Base-by-base conservation (phyloP, 2,888 invertebrate genomes). In the Syritta pipiens region DNA sequence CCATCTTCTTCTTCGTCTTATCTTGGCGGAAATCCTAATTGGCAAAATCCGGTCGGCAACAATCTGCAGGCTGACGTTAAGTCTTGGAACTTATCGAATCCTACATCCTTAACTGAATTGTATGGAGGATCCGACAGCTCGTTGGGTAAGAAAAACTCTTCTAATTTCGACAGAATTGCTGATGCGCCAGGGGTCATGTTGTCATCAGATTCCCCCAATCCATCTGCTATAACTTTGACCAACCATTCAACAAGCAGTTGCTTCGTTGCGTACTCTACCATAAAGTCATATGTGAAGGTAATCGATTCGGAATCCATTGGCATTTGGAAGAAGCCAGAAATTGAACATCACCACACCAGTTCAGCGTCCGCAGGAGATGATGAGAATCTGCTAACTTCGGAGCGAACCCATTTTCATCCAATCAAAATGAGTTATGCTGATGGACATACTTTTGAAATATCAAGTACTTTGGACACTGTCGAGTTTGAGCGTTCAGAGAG, bases 381-480 rank as follows among this genome's bases (percentile, higher is more conserved):
- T 42, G 95, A 95, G 85, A 94, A 95, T 88, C 89, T 95, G 82
- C 90, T 95, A 77, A 94, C 93, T 12, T 94, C 96, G 4, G 91
- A 93, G 81, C 92, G 93, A 81, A 96, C 95, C 69, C 96, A 96
- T 89, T 96, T 96, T 90, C 92, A 93, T 82, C 96, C 96, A 10
- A 96, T 96, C 83, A 91, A 92, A 83, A 91, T 91, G 83, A 85
- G 84, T 68, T 91, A 91, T 86, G 92, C 90, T 24, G 94, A 95
- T 88, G 95, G 95, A 51, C 92, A 93, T 83, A 93, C 93, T 10
- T 95, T 95, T 89, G 91, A 92, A 82, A 93, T 94, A 83, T 88
- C 90, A 83, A 91, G 90, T 84, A 91, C 90, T 83, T 89, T 93
- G 83, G 94, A 94, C 85, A 84, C 89, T 24, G 91, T 94, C 22